Evolutionary conservation across 2,113 vertebrate species (phyloP), one percentile per base, ranked within the genome.

Genomic region (Cettia cetti): DNA sequence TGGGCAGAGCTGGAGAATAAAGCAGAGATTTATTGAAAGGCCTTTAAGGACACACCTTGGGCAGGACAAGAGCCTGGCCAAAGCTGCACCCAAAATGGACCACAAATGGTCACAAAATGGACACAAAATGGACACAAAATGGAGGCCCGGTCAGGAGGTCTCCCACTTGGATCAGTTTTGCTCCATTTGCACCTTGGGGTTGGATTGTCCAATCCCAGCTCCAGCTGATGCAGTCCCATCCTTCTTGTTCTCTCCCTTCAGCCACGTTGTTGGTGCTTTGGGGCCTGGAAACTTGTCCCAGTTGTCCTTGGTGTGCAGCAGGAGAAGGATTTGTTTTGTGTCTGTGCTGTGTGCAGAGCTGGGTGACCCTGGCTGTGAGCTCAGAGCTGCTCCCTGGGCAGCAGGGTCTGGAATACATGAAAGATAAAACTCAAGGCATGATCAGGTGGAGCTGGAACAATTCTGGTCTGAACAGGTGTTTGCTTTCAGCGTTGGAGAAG

Each of bases 321-420:
- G 49, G 49, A 50, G 26, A 8, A 50, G 49, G 49, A 50, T 50
- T 56, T 56, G 54, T 56, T 56, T 56, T 56, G 54, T 56, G 54
- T 56, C 19, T 56, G 53, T 40, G 39, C 19, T 33, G 31, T 56
- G 54, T 56, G 54, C 53, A 56, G 54, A 56, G 54, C 54, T n/a
- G 50, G n/a, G 33, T 57, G 54, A n/a, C 13, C 9, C 31, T 57
- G 54, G 6, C 1, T n/a, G 54, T 22, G 31, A 57, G 54, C 33
- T n/a, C 31, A n/a, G 33, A 57, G 33, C 54, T 57, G 54, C 54
- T 19, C 54, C 31, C 33, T 56, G 54, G 54, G 33, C 54, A n/a
- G 5, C 54, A n/a, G 56, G 7, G 6, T 2, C 4, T 15, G 33
- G 6, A n/a, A 35, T 10, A 23, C 56, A 35, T 2, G 21, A 2